Conservation (phyloP, 2,113 vertebrate species). For the Eleginops maclovinus region DNA sequence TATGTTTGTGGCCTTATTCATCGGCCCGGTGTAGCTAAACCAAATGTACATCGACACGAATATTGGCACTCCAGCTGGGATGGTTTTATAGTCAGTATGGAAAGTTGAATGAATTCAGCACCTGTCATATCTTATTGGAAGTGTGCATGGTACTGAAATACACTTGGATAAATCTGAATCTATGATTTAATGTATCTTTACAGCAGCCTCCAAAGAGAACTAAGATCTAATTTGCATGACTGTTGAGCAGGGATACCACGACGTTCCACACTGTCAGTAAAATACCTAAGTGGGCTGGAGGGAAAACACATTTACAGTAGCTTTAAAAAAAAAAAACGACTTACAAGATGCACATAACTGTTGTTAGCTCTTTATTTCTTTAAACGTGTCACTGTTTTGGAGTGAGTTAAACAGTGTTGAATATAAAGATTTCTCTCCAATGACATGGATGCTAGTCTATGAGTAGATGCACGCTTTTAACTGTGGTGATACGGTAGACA, state of each 20-base stretch:
- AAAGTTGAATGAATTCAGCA: neutral
- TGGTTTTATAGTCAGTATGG: neutral
- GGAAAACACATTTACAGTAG: constrained; percentile 33
- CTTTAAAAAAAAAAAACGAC: constrained; percentile 13
- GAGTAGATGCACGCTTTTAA: too few species aligned
- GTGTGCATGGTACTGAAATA: constrained; percentile 5
- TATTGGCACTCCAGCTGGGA: neutral
- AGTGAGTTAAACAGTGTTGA: too few species aligned
- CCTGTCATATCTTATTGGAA: neutral
- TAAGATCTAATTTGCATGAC: constrained; percentile 40
- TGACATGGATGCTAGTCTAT: too few species aligned
- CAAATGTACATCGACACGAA: neutral
- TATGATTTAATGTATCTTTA: constrained; percentile 31
- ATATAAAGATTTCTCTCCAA: too few species aligned
- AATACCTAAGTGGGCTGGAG: constrained; percentile 37
- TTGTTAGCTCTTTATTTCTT: neutral
- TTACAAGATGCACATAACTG: constrained; percentile 1
- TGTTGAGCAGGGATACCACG: constrained; percentile 39
- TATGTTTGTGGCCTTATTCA: too few species aligned
- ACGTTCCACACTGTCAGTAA: constrained; percentile 15
- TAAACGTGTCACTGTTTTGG: too few species aligned
- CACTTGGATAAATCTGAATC: neutral
- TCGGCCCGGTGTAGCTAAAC: too few species aligned
- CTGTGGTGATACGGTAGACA: too few species aligned
- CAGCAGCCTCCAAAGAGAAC: constrained; percentile 3